Evolutionary conservation across 2,888 invertebrate genomes (phyloP).

Genomic region (Silvanus unidentatus): DNA sequence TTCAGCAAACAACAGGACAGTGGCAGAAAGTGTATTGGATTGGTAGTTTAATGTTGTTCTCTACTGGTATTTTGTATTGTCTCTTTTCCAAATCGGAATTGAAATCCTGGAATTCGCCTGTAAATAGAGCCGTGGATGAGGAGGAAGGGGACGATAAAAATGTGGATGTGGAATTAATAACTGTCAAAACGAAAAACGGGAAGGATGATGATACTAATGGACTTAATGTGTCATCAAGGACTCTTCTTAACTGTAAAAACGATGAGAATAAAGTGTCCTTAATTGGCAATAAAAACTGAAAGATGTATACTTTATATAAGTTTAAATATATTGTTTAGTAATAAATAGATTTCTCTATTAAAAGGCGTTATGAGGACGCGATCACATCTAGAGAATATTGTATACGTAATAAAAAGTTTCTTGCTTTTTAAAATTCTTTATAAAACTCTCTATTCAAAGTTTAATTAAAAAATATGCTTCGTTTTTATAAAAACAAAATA

Average conservation of each 20-base stretch:
- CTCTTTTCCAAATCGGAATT: constrained; percentile 53
- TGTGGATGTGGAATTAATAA: neutral
- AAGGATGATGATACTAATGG: neutral
- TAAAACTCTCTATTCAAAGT: too few species aligned
- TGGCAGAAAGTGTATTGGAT: constrained; percentile 60
- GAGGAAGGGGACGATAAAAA: neutral
- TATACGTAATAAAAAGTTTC: too few species aligned
- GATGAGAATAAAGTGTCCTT: neutral
- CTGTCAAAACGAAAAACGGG: neutral
- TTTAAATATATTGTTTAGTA: too few species aligned
- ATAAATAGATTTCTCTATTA: too few species aligned
- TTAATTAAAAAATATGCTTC: too few species aligned
- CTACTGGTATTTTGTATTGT: constrained; percentile 50
- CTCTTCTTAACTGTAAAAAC: neutral
- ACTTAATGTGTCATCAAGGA: neutral
- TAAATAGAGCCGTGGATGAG: constrained; percentile 7
- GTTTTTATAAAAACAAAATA: too few species aligned
- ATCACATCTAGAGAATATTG: too few species aligned
- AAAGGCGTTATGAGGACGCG: too few species aligned
- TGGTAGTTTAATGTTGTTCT: constrained; percentile 48
- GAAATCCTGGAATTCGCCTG: constrained; percentile 54
- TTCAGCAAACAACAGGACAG: constrained; percentile 55
- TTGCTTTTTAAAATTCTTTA: too few species aligned
- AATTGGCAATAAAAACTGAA: too few species aligned
- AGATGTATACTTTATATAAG: too few species aligned